Percentiles rank a stretch among this genome's conserved stretches.
Conservation (phyloP, 2,888 invertebrate genomes). For the Melieria omissa region DNA sequence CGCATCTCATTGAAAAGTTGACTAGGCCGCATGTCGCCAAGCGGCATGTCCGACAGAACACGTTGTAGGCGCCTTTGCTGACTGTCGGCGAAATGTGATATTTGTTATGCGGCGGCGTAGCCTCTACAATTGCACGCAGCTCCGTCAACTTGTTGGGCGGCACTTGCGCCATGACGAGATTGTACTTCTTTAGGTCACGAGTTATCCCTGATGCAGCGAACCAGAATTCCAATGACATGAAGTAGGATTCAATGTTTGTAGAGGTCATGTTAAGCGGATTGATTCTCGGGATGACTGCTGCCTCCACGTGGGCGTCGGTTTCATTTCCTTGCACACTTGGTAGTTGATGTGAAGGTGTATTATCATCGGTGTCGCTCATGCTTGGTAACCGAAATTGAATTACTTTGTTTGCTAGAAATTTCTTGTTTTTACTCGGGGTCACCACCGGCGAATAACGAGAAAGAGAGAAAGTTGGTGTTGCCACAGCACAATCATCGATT, state of each 20-base stretch:
- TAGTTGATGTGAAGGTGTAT: too few species aligned
- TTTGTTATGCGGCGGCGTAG: slow-evolving; percentile 18
- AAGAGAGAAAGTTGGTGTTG: too few species aligned
- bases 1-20: slow-evolving; percentile 31
- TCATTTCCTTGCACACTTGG: neutral
- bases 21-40: slow-evolving; percentile 22
- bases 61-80: too few species aligned
- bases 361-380: too few species aligned
- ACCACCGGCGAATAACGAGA: too few species aligned
- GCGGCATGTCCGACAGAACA: slow-evolving; percentile 26
- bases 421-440: too few species aligned
- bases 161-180: slow-evolving; percentile 27
- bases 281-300: neutral
- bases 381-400: too few species aligned
- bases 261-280: neutral
- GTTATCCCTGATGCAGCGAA: slow-evolving; percentile 5
- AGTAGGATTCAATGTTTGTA: neutral
- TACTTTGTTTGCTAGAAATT: too few species aligned
- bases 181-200: slow-evolving; percentile 23
- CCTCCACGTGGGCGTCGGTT: neutral
- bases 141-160: slow-evolving; percentile 27
- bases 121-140: slow-evolving; percentile 24
- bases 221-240: slow-evolving; percentile 6
- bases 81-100: slow-evolving; percentile 33
- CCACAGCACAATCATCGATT: too few species aligned